These are phyloP conservation scores for Polyommatus icarus DNA, from an alignment of 2,888 invertebrate genomes.

Conservation along the genomic window DNA sequence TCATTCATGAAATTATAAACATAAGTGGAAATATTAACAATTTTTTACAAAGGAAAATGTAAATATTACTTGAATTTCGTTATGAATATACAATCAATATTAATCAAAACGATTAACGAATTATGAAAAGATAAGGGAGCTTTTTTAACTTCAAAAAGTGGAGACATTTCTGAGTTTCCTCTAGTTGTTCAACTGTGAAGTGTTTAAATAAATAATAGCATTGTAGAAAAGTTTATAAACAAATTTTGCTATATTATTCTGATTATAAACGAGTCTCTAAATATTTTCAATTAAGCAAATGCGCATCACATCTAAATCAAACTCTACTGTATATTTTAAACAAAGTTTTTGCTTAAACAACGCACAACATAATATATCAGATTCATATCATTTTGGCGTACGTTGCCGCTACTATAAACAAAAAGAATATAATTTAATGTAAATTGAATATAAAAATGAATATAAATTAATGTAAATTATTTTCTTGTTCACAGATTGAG, in stretches of 20 bases:
- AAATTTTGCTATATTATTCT: neutral
- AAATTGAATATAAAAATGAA: neutral
- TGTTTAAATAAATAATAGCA: neutral
- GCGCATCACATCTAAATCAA: neutral
- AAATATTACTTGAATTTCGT: neutral
- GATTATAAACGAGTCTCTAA: neutral
- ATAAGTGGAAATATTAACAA: neutral
- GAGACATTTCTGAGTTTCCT: too few species aligned
- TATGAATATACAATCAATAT: neutral
- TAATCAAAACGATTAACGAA: neutral
- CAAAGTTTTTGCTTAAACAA: neutral
- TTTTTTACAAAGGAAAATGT: neutral
- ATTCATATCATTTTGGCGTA: neutral
- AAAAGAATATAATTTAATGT: neutral
- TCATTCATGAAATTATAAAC: neutral
- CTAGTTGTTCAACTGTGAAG: neutral
- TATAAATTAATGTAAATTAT: constrained; percentile 38
- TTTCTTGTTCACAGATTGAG: constrained; percentile 55
- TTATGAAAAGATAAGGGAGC: neutral
- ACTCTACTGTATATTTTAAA: neutral
- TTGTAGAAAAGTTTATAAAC: neutral
- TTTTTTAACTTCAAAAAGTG: too few species aligned
- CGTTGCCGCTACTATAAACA: neutral
- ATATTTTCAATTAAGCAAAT: neutral
- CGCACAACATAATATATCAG: neutral